Base-by-base conservation (phyloP, 2,888 invertebrate species). In the Dryobotodes eremita region DNA sequence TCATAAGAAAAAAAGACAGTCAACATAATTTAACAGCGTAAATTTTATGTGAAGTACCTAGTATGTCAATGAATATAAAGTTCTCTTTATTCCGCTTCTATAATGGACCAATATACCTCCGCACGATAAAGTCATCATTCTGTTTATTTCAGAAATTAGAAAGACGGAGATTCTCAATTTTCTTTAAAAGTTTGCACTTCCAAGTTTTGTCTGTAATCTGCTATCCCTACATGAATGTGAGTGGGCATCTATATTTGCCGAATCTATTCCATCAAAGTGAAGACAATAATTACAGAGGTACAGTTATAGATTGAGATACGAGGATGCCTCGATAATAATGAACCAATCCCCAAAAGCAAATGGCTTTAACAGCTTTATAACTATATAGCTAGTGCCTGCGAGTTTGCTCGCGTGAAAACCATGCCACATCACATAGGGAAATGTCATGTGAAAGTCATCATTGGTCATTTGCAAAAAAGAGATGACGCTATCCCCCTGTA, bases 211-310 rank as follows among this genome's bases (percentile, higher is more conserved):
- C 20, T 0, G 31, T 0, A 5, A 15, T 78, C 20, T 90, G 85
- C 89, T 69, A 59, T 80, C 91, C 48, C 42, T 90, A 90, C 88
- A 20, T 6, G 62, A 91, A 92, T 90, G 92, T 91, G 90, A 94
- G 93, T 92, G 93, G 92, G 91, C 93, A 92, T 93, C 94, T 95
- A 93, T 95, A 95, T 96, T 96, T 95, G 96, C 96, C 96, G 95
- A 96, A 96, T 96, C 95, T 95, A 92, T 95, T 95, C 95, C 95
- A 96, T 96, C 95, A 93, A 92, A 93, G 92, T 92, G 94, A 92
- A 94, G 95, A 95, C 95, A 95, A 96, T 96, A 96, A 96, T 96
- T 96, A 96, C 93, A 90, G 85, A 80, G 89, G 92, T 95, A 96
- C 96, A 92, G 96, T 95, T 96, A 96, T 86, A 94, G 95, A 95